Percentiles rank a stretch among this genome's conserved stretches.
Evolutionary conservation across 2,113 vertebrate species (phyloP).

Genomic region (Alligator mississippiensis): DNA sequence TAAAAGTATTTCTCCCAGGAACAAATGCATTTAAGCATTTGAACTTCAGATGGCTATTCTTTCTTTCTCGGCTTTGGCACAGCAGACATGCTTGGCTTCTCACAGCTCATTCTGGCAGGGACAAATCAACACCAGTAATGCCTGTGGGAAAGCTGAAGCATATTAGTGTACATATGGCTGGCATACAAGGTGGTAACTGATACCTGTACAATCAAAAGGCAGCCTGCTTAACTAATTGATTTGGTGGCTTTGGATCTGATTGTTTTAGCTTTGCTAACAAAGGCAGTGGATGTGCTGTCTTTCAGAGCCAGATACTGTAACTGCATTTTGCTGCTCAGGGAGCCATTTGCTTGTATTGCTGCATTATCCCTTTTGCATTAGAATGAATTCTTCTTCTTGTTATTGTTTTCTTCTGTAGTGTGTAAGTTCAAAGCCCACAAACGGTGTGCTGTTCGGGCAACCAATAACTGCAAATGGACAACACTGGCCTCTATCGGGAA

Average conservation of each 20-base stretch:
- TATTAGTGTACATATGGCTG: neutral
- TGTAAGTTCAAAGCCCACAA: constrained; percentile 99
- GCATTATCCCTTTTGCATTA: neutral
- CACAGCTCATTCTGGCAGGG: neutral
- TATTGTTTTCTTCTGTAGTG: constrained; percentile 77
- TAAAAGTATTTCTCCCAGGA: neutral
- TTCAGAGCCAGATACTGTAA: neutral
- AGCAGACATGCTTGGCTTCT: neutral
- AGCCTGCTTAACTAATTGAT: neutral
- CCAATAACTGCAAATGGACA: constrained; percentile 98
- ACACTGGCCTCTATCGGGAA: constrained; percentile 96
- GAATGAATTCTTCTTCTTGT: neutral
- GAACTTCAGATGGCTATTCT: neutral
- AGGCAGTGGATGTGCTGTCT: neutral
- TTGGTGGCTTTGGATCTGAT: neutral
- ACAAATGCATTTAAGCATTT: neutral
- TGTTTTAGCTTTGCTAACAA: neutral
- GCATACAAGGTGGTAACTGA: neutral
- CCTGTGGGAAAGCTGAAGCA: neutral
- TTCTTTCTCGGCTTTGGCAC: neutral
- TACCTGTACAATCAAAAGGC: neutral
- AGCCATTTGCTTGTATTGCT: neutral
- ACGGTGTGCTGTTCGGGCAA: constrained; percentile 94
- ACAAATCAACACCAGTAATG: neutral
- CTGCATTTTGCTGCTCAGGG: neutral